Percentiles rank a stretch among this genome's conserved stretches.
Conservation (phyloP, 2,797 vertebrate genomes). For the Meda fulgida region DNA sequence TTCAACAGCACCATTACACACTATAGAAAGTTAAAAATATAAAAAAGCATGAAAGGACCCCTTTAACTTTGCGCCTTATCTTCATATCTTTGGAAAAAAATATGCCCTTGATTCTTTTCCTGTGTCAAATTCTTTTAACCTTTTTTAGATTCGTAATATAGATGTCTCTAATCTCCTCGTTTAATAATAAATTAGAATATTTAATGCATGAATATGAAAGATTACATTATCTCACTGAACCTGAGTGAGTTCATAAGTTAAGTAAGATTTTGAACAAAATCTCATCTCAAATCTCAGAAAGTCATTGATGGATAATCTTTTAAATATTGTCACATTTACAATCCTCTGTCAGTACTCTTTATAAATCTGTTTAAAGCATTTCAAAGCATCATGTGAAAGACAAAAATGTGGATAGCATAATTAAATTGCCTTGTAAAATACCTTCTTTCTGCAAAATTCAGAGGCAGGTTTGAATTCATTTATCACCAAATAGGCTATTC, state of each 20-base stretch:
- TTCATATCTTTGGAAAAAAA: not conserved
- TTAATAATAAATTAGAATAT: conserved; percentile 27
- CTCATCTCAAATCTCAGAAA: no score
- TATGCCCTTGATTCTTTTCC: not conserved
- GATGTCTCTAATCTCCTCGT: conserved; percentile 1
- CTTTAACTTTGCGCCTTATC: not conserved
- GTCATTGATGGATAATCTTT: not conserved
- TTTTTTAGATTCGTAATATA: conserved; percentile 34
- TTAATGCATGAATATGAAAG: conserved; percentile 25
- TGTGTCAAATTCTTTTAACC: not conserved
- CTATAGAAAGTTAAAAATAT: not conserved
- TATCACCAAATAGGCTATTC: not conserved
- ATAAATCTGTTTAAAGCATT: not conserved
- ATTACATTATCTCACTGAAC: not conserved
- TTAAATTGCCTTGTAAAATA: not conserved
- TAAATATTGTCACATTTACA: not conserved
- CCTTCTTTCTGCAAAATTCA: no score
- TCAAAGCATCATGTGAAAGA: not conserved
- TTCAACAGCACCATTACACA: not conserved
- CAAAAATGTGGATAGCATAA: not conserved
- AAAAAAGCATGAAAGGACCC: not conserved
- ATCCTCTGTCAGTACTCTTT: not conserved
- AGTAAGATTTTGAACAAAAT: not conserved
- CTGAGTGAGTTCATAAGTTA: conserved; percentile 4
- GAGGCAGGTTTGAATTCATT: not conserved